Percentiles rank a stretch among this genome's conserved stretches.
phyloP scores from a whole-genome alignment of 2,113 vertebrate genomes.

The Emydocephalus ijimae region DNA sequence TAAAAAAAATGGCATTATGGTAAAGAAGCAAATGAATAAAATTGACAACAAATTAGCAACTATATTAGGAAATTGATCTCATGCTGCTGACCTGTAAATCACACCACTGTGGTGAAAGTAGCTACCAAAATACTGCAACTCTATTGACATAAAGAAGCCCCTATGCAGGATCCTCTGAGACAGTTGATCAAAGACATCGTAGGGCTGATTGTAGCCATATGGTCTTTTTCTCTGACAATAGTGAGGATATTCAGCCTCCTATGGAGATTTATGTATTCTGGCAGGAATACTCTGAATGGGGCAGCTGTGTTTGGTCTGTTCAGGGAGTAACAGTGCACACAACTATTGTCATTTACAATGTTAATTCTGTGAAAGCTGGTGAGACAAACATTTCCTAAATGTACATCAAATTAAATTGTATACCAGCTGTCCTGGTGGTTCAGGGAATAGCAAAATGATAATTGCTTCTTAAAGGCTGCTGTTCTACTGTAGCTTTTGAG shows the following conservation, averaged over 20 bases:
- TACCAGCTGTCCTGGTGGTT: conserved; percentile 7
- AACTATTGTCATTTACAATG: not conserved
- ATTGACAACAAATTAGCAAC: not conserved
- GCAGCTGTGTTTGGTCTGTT: conserved; percentile 42
- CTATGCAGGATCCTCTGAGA: not conserved
- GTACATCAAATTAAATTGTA: conserved; percentile 11
- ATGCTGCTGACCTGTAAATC: not conserved
- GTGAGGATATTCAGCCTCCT: conserved; percentile 10
- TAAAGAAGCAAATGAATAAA: not conserved
- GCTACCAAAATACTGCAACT: not conserved
- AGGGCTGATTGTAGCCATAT: conserved; percentile 32
- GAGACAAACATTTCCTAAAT: rapidly evolving
- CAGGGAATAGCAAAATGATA: not conserved
- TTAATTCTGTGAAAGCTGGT: not conserved
- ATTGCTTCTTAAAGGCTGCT: not conserved
- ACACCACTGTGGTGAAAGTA: not conserved
- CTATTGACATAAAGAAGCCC: not conserved
- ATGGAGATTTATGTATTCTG: conserved; percentile 47
- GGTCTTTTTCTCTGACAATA: not conserved
- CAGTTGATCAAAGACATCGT: conserved; percentile 9
- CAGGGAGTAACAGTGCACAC: rapidly evolving
- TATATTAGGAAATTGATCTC: not conserved
- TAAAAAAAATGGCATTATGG: not conserved
- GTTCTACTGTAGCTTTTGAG: no score
- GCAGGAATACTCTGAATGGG: not conserved